Base-by-base conservation (phyloP, 2,888 invertebrate genomes). In the Dryadula phaetusa region DNA sequence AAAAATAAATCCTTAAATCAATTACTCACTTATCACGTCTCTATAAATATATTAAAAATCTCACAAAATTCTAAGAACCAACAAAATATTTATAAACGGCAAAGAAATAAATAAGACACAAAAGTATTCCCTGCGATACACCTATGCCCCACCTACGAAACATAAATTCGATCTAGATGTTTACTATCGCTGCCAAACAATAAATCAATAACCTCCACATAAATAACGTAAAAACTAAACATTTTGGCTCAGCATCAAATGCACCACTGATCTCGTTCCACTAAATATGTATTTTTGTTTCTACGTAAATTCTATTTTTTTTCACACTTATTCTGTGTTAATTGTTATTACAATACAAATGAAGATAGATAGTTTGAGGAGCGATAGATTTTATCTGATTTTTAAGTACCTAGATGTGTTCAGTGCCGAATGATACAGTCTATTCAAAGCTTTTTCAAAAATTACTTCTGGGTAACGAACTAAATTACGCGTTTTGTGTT, bases 221-320 rank as follows among this genome's bases (percentile, higher is more conserved):
- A 66, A 69, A 69, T 69, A 69, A 69, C 62, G 52, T 72, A 69
- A 72, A 70, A 69, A 64, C 70, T 69, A 71, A 70, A 61, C 66
- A 70, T 54, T 75, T 74, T 75, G 76, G 76, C 76, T 47, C 46
- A 44, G 65, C 49, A 72, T 73, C 74, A 75, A 75, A 70, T 79
- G 79, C 79, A 79, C 75, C 74, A 77, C 73, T 81, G 79, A 83
- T 12, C 70, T 81, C 79, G 80, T 67, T 64, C 63, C 67, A 75
- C 70, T 67, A 78, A 80, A 80, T 79, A 79, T n/a, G n/a, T 65
- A 70, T 44, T 20, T 32, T 22, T 7, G 52, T 62, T 58, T 28
- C 47, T 44, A 47, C 46, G 44, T 42, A 53, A 40, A 12, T 10
- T 18, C 20, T 18, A 62, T 64, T 40, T 64, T 40, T 64, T 62